Base-by-base conservation (phyloP, 2,797 vertebrate species). In the Coracias cyanogaster region DNA sequence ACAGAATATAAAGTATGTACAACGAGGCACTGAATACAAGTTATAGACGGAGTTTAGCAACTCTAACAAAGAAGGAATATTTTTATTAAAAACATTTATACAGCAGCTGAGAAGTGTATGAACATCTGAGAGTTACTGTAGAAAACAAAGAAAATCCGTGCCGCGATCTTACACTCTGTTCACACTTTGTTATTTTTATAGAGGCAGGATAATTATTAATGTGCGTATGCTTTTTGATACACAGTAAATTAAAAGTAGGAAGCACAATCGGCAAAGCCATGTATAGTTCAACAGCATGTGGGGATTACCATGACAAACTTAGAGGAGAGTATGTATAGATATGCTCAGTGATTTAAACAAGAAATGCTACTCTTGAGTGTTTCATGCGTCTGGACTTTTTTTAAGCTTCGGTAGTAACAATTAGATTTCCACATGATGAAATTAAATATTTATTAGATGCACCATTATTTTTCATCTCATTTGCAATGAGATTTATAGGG, bases 41-140 rank as follows among this genome's bases (percentile, higher is more conserved):
- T 41, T 85, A 9, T 5, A 73, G 2, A 37, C 2, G n/a, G 71
- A 82, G 67, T 86, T 84, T 82, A 77, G 66, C 26, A 71, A 80
- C 20, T 83, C 29, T 55, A 31, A 35, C 15, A 48, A 69, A 89
- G 48, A 69, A 37, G 54, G 54, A 91, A 74, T 41, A 43, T 86
- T 85, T 93, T 89, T 86, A 93, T 95, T 93, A 87, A 80, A 82
- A 92, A 33, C 45, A 74, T 71, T 93, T 93, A 54, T 51, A 76
- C 46, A 82, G 55, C 52, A 70, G 61, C 51, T 61, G 79, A 87
- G 60, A 19, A 33, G 28, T 2, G 3, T 45, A 41, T 43, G 94
- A 92, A 69, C 31, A 51, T 12, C 64, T 0, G 12, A 82, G 61
- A 92, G 33, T 79, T 92, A 43, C 67, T 76, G 49, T 37, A 9